Percentiles rank a stretch among this genome's conserved stretches.
phyloP scores from a whole-genome alignment of 2,888 invertebrate species.

The Melieria picta region DNA sequence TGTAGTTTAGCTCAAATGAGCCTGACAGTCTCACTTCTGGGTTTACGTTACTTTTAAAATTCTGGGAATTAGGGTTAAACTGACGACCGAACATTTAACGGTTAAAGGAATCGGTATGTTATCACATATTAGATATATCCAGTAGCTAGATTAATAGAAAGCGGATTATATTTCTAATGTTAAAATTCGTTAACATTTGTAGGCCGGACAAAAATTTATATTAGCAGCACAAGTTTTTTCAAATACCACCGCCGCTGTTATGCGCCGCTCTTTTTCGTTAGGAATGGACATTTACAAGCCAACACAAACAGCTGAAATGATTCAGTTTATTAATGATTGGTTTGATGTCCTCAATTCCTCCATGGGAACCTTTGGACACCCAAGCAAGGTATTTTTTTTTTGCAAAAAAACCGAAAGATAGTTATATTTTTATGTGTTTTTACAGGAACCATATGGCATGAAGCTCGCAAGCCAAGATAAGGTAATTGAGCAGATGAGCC shows the following conservation, averaged over 20 bases:
- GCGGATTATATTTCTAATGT: too few species aligned
- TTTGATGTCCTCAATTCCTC: slow-evolving; percentile 18
- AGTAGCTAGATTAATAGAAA: too few species aligned
- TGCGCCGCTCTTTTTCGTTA: slow-evolving; percentile 9
- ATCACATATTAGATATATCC: neutral
- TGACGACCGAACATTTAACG: neutral
- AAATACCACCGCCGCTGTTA: slow-evolving; percentile 24
- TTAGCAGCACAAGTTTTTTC: slow-evolving; percentile 31
- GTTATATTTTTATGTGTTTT: neutral
- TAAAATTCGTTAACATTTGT: slow-evolving; percentile 3
- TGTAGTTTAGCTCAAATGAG: too few species aligned
- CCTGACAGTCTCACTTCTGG: too few species aligned
- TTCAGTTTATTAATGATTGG: slow-evolving; percentile 29
- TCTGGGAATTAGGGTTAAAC: too few species aligned
- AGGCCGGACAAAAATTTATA: slow-evolving; percentile 30
- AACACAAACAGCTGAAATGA: slow-evolving; percentile 23
- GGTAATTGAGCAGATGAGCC: neutral
- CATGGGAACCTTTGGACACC: slow-evolving; percentile 4
- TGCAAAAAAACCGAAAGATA: neutral
- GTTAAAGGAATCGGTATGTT: slow-evolving; percentile 9
- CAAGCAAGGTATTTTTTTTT: neutral
- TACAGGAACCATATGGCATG: neutral
- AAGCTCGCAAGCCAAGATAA: neutral
- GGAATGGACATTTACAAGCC: slow-evolving; percentile 16
- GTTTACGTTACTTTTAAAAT: too few species aligned